A percentile compares a stretch with the other conserved stretches of the same genome.
Conservation (phyloP, 2,888 invertebrate genomes). For the Xanthia icteritia region DNA sequence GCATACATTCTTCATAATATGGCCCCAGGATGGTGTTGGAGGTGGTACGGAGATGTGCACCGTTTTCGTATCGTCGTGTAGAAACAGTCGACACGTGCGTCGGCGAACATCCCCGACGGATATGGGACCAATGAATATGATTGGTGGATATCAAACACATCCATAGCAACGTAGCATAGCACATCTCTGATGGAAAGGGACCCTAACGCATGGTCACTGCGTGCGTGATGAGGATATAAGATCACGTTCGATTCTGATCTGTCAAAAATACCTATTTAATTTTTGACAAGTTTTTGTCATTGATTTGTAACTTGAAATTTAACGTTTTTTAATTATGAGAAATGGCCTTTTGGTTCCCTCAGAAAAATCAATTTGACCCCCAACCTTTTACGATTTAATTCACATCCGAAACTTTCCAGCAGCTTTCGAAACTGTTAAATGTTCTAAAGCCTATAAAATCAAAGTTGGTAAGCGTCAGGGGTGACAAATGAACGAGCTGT, state of each 20-base stretch:
- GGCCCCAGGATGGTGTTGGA: too few relatives aligned
- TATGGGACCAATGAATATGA: background rate
- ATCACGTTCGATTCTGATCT: background rate
- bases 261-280: background rate
- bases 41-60: too few relatives aligned
- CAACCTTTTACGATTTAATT: background rate
- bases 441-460: conserved; percentile 62
- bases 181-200: background rate
- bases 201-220: background rate
- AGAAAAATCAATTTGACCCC: background rate
- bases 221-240: background rate
- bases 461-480: conserved; percentile 65
- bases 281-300: background rate
- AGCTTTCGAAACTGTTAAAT: conserved; percentile 42
- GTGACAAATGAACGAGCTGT: conserved; percentile 70
- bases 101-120: too few relatives aligned
- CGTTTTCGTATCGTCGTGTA: too few relatives aligned
- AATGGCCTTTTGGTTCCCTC: background rate
- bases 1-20: too few relatives aligned
- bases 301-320: background rate
- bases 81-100: too few relatives aligned
- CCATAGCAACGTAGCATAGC: too few relatives aligned
- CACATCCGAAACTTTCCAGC: conserved; percentile 21
- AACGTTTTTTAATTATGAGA: background rate
- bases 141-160: too few relatives aligned